These are phyloP conservation scores for Frankliniella fusca DNA, from an alignment of 2,888 invertebrate genomes.

Conservation along the genomic window DNA sequence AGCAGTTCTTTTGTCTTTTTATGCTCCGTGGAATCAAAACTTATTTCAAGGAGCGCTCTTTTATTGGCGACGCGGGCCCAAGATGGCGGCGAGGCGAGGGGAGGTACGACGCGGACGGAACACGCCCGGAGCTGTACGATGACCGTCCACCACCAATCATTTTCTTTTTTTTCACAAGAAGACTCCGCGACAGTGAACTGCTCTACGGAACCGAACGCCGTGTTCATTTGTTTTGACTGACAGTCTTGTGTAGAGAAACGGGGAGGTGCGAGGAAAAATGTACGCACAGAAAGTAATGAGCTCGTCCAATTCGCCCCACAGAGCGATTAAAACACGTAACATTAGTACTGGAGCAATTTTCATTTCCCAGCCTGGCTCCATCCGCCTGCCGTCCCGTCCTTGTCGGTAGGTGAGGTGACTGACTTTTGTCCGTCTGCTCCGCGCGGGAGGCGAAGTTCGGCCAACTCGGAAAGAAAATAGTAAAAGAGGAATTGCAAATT, in stretches of 20 bases:
- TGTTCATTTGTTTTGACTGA: too few species aligned
- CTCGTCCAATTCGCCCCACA: too few species aligned
- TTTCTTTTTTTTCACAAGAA: too few species aligned
- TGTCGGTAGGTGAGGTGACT: background rate
- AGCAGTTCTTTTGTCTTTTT: constrained; percentile 20
- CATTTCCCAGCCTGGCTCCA: background rate
- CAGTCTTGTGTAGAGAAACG: too few species aligned
- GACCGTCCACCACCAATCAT: too few species aligned
- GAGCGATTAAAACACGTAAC: too few species aligned
- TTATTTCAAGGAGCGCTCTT: constrained; percentile 10
- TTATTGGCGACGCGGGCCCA: background rate
- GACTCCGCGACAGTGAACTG: too few species aligned
- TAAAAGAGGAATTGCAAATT: constrained; percentile 26
- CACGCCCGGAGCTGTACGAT: too few species aligned
- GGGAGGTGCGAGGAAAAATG: too few species aligned
- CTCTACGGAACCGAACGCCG: too few species aligned
- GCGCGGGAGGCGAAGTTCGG: background rate
- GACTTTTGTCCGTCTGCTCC: background rate
- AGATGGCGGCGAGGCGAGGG: background rate
- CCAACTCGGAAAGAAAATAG: constrained; percentile 14
- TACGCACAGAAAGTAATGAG: too few species aligned
- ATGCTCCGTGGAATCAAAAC: constrained; percentile 16
- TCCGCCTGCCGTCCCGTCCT: background rate
- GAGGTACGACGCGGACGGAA: background rate
- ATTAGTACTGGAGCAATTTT: background rate